phyloP scores from a whole-genome alignment of 1,140 invertebrate genomes.

The Drosophila erecta region DNA sequence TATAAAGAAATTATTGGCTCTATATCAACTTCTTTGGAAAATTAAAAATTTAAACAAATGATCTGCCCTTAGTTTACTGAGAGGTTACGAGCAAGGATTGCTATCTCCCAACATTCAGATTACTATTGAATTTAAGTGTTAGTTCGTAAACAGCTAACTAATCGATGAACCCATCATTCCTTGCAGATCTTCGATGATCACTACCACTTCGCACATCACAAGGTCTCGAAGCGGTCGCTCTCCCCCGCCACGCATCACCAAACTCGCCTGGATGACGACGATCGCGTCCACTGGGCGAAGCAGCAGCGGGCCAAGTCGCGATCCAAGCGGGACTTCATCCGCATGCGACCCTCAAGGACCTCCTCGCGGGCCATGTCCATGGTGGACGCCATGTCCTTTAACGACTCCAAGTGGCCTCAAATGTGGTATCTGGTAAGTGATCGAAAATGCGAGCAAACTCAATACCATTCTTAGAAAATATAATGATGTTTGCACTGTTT shows the following conservation, averaged over 20 bases:
- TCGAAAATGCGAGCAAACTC: neutral
- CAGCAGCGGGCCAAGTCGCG: constrained; percentile 90
- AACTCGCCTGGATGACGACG: constrained; percentile 88
- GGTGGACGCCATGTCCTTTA: constrained; percentile 85
- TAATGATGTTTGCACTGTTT: too few relatives aligned
- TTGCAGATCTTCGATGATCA: constrained; percentile 92
- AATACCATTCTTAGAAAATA: constrained; percentile 87
- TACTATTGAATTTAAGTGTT: neutral
- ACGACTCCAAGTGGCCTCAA: constrained; percentile 93
- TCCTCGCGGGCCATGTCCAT: constrained; percentile 61
- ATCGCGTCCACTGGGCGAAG: constrained; percentile 89
- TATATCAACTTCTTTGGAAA: neutral
- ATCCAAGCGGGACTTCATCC: constrained; percentile 89
- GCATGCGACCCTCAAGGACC: constrained; percentile 80
- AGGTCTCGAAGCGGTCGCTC: constrained; percentile 90
- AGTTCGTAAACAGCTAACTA: too few relatives aligned
- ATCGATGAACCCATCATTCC: constrained; percentile 23
- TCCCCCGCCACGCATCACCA: constrained; percentile 89
- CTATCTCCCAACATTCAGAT: neutral
- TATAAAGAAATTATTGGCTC: neutral
- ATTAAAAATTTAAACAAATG: neutral
- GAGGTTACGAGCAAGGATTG: neutral
- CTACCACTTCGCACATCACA: constrained; percentile 92
- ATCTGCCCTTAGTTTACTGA: neutral
- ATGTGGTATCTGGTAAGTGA: constrained; percentile 96